Conservation (phyloP, 1,140 invertebrate species). For the Rhyzopertha dominica region DNA sequence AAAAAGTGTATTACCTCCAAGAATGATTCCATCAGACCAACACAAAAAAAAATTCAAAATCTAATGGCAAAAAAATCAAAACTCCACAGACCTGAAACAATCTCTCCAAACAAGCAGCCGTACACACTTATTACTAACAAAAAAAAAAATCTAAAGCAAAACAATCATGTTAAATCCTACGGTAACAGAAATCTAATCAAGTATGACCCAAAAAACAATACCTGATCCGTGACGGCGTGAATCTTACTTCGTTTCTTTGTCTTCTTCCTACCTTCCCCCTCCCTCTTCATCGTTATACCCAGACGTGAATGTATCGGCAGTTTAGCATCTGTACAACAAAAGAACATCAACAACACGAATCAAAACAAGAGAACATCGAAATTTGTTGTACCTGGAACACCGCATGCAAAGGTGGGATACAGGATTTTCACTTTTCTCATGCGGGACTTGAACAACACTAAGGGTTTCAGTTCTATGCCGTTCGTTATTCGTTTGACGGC, state of each 20-base stretch:
- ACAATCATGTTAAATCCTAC: too few relatives aligned
- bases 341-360: constrained; percentile 13
- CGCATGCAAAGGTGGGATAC: too few relatives aligned
- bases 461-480: background rate
- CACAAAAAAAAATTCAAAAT: too few relatives aligned
- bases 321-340: constrained; percentile 32
- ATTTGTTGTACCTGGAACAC: constrained; percentile 9
- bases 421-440: constrained; percentile 19
- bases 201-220: constrained; percentile 43
- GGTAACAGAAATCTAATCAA: too few relatives aligned
- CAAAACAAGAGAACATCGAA: constrained; percentile 6
- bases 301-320: constrained; percentile 39
- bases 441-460: background rate
- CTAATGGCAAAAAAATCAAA: too few relatives aligned
- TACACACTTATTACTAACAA: too few relatives aligned
- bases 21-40: too few relatives aligned
- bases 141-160: too few relatives aligned
- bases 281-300: constrained; percentile 24
- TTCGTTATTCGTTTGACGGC: background rate
- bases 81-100: too few relatives aligned
- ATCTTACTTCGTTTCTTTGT: constrained; percentile 23
- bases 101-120: too few relatives aligned
- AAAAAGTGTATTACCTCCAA: too few relatives aligned
- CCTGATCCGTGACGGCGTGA: constrained; percentile 29
- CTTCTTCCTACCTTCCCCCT: constrained; percentile 29